A percentile compares a stretch with the other conserved stretches of the same genome.
Conservation (phyloP, 2,113 vertebrate species). For the Colinus virginianus region DNA sequence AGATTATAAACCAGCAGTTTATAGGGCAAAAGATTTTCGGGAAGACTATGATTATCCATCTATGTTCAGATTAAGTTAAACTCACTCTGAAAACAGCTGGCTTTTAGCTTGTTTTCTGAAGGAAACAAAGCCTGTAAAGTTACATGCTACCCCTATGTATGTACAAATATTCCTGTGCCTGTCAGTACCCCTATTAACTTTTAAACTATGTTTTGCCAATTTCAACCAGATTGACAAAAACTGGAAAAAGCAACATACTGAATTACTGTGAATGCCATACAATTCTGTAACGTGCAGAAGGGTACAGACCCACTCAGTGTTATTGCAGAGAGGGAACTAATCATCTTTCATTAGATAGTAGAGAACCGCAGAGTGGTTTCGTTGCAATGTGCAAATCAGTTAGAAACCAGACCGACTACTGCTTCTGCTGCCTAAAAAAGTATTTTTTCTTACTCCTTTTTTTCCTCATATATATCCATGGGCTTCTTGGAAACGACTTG, state of each 20-base stretch:
- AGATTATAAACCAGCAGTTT: background rate
- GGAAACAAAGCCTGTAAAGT: background rate
- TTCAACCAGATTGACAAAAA: background rate
- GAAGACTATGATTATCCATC: background rate
- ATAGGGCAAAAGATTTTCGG: background rate
- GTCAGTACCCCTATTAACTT: background rate
- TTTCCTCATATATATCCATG: background rate
- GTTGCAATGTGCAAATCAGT: background rate
- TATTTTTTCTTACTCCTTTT: background rate
- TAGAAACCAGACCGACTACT: background rate
- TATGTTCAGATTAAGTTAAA: background rate
- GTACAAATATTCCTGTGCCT: background rate
- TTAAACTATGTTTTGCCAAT: background rate
- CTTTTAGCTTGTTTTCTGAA: background rate
- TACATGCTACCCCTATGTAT: background rate
- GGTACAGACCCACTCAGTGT: background rate
- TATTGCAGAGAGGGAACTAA: background rate
- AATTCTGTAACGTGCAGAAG: background rate
- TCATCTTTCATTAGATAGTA: background rate
- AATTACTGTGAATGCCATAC: background rate
- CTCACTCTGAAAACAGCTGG: background rate
- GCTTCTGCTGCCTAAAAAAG: background rate
- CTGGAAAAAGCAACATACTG: background rate
- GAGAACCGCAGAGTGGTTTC: background rate
- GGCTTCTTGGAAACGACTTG: background rate